Percentiles rank a stretch among this genome's conserved stretches.
These are phyloP conservation scores for Muscicapa comitata DNA, from an alignment of 2,797 vertebrate genomes.

Conservation along the genomic window DNA sequence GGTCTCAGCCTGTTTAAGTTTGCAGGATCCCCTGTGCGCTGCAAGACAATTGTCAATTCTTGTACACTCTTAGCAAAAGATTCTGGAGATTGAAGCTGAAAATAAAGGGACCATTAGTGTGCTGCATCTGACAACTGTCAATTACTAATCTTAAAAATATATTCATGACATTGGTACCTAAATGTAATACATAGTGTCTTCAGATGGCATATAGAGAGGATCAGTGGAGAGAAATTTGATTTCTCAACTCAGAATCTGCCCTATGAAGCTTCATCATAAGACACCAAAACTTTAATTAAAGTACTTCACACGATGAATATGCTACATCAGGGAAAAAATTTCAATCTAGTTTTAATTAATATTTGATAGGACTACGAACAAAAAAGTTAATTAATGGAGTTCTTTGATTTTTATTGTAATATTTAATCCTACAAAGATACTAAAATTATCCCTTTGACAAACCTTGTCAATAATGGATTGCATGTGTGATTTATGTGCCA, in stretches of 20 bases:
- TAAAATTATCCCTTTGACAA: constrained; percentile 1
- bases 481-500: constrained; percentile 97
- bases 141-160: neutral
- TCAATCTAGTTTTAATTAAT: neutral
- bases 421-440: neutral
- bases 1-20: constrained; percentile 91
- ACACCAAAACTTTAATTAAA: constrained; percentile 47
- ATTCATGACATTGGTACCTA: neutral
- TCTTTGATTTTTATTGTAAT: neutral
- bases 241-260: constrained; percentile 92
- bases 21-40: constrained; percentile 92
- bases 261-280: constrained; percentile 93
- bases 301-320: neutral
- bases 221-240: constrained; percentile 72
- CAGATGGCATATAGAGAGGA: constrained; percentile 70
- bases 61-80: constrained; percentile 97
- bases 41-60: constrained; percentile 94
- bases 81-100: constrained; percentile 92
- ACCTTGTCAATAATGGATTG: constrained; percentile 97
- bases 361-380: neutral
- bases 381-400: neutral
- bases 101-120: constrained; percentile 9
- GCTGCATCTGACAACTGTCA: neutral
- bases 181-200: constrained; percentile 54
- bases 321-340: neutral